Conservation (phyloP, 2,888 invertebrate species). For the Scaeva pyrastri region DNA sequence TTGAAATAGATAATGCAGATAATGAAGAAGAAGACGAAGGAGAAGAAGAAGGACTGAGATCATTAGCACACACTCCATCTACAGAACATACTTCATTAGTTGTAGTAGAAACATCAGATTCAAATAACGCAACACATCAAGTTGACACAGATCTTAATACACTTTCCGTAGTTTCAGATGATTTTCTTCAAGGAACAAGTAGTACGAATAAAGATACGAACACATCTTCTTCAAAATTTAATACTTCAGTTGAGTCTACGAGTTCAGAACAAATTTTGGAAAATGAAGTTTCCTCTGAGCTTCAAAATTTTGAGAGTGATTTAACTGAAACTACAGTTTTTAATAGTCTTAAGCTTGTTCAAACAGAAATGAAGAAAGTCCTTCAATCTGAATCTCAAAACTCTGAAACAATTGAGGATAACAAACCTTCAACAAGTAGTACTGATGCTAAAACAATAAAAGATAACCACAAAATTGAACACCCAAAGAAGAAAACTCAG, state of each 20-base stretch:
- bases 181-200: neutral
- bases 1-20: constrained; percentile 5
- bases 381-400: neutral
- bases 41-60: constrained; percentile 8
- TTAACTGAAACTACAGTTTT: neutral
- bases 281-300: neutral
- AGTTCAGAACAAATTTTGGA: neutral
- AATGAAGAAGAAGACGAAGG: constrained; percentile 9
- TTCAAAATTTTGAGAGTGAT: neutral
- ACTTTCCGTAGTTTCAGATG: constrained; percentile 49
- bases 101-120: constrained; percentile 65
- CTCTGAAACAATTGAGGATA: neutral
- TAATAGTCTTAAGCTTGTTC: neutral
- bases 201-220: neutral
- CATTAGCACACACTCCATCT: constrained; percentile 59
- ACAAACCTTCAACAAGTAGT: neutral
- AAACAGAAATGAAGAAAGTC: constrained; percentile 15
- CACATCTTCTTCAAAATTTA: neutral
- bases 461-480: neutral
- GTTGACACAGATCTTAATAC: constrained; percentile 20
- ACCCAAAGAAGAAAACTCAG: neutral
- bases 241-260: neutral
- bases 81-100: constrained; percentile 77
- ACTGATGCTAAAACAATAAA: neutral
- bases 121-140: constrained; percentile 26